Percentiles rank a stretch among this genome's conserved stretches.
These are phyloP conservation scores for crab-eating macaque (Macaca fascicularis) DNA, from an alignment of 2,113 vertebrate species.

Conservation along the genomic window DNA sequence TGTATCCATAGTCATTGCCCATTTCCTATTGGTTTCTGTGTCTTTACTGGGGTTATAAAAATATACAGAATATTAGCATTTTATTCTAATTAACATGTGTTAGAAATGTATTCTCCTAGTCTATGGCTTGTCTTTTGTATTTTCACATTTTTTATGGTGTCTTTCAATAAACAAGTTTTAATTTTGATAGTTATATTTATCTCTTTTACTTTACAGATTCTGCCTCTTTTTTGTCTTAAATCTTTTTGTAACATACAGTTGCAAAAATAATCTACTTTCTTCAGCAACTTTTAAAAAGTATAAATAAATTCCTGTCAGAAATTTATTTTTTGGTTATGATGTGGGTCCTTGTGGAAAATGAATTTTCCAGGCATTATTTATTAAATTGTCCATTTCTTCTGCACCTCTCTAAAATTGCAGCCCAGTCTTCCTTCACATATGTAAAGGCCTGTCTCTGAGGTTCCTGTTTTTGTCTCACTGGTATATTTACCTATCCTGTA, in stretches of 20 bases:
- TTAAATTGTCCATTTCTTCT: not conserved
- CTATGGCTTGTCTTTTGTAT: not conserved
- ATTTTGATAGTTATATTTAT: not conserved
- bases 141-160: not conserved
- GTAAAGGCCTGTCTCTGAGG: not conserved
- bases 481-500: not conserved
- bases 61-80: not conserved
- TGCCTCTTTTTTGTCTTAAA: not conserved
- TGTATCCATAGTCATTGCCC: not conserved
- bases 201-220: not conserved
- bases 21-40: not conserved
- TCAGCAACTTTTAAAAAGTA: not conserved
- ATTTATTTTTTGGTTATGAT: not conserved
- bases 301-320: not conserved
- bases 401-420: not conserved
- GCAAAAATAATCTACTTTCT: conserved; percentile 25
- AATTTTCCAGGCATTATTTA: not conserved
- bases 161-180: not conserved
- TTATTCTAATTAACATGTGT: not conserved
- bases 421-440: not conserved
- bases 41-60: not conserved
- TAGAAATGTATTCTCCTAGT: not conserved
- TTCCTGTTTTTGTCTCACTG: not conserved
- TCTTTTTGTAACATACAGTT: not conserved
- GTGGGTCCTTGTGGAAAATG: not conserved